Percentiles rank a stretch among this genome's conserved stretches.
Conservation (phyloP, 2,113 vertebrate species). For the Pica pica region DNA sequence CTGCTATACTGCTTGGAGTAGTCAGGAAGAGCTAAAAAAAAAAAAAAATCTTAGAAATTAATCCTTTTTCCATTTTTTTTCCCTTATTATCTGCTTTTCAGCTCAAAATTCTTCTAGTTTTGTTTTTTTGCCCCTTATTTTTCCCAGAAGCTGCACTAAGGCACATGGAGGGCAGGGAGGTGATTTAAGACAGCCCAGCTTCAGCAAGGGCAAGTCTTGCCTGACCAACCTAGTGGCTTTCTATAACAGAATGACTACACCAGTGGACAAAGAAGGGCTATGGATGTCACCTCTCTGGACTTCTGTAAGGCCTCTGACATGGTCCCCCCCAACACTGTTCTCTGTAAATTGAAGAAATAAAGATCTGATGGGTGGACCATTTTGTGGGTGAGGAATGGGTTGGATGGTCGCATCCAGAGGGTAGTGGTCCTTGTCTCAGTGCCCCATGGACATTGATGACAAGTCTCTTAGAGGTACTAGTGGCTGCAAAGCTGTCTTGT, state of each 20-base stretch:
- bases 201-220: neutral
- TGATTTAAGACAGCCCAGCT: neutral
- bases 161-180: neutral
- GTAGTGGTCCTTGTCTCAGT: too few relatives aligned
- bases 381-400: accelerated
- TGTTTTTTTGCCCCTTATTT: neutral
- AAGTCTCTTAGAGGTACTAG: neutral
- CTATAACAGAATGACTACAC: neutral
- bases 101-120: neutral
- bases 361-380: too few relatives aligned
- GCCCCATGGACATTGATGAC: accelerated
- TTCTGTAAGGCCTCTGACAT: neutral
- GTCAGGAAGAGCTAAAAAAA: neutral
- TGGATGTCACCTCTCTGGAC: neutral
- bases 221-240: neutral
- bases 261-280: neutral
- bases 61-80: neutral
- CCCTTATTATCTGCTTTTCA: neutral
- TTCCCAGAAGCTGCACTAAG: neutral
- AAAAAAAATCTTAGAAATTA: neutral
- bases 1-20: neutral
- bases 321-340: accelerated
- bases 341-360: neutral
- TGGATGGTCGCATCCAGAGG: neutral
- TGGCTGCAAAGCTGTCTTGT: neutral